Percentiles rank a stretch among this genome's conserved stretches.
phyloP scores from a whole-genome alignment of 2,113 vertebrate species.

The Bos javanicus region DNA sequence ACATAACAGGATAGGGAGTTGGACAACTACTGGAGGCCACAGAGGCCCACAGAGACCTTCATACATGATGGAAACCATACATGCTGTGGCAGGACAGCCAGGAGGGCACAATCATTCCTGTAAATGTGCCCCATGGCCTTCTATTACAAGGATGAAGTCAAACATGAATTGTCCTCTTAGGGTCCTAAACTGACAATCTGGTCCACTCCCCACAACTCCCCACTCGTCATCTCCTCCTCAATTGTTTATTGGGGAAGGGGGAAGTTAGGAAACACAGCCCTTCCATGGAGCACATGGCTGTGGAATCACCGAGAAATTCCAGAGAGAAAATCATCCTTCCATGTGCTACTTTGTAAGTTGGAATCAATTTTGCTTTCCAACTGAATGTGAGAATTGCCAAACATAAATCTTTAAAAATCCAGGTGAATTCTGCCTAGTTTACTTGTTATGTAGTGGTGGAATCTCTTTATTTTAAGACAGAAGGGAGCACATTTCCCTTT shows the following conservation, averaged over 20 bases:
- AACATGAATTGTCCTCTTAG: fast-evolving
- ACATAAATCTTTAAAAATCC: not conserved
- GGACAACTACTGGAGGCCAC: fast-evolving
- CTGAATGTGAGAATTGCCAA: not conserved
- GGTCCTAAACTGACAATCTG: fast-evolving
- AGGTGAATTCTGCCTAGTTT: not conserved
- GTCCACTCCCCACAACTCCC: too few relatives aligned
- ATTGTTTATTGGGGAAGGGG: not conserved
- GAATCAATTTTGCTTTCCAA: not conserved
- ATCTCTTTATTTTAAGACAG: not conserved
- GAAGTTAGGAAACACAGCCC: not conserved
- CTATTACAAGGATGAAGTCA: not conserved
- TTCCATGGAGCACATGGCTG: not conserved
- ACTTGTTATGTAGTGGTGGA: fast-evolving
- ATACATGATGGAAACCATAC: not conserved
- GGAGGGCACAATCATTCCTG: fast-evolving
- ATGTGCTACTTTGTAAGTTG: not conserved
- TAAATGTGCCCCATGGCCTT: not conserved
- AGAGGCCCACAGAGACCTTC: not conserved
- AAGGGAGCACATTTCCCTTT: not conserved
- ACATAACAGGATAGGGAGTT: not conserved
- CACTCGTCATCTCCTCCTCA: too few relatives aligned
- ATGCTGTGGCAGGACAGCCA: not conserved
- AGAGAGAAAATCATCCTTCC: fast-evolving
- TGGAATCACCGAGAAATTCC: not conserved